These are phyloP conservation scores for Corella eumyota DNA, from an alignment of 23 tunicate species.

Conservation along the genomic window DNA sequence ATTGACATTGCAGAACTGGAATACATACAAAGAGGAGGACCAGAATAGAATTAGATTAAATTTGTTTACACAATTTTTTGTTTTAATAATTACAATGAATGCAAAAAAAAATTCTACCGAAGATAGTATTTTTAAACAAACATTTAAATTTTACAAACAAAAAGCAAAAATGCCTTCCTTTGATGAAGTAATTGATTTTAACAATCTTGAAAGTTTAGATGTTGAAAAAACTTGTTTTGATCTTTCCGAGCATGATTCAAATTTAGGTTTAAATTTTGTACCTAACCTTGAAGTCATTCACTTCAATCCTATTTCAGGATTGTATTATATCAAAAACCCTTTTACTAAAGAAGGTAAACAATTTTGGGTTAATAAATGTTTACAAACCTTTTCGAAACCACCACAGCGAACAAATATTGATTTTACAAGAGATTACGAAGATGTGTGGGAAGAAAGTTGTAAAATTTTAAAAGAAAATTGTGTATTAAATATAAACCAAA, in stretches of 20 bases:
- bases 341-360: constrained; percentile 32
- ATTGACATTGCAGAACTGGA: constrained; percentile 74
- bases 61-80: not conserved
- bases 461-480: not conserved
- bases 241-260: not conserved
- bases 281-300: constrained; percentile 22
- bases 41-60: constrained; percentile 26
- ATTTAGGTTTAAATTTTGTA: constrained; percentile 17
- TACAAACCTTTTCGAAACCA: constrained; percentile 20
- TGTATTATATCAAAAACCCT: constrained; percentile 51
- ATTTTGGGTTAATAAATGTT: constrained; percentile 33
- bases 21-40: constrained; percentile 81
- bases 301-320: constrained; percentile 40
- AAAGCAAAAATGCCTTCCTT: constrained; percentile 38
- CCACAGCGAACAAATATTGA: constrained; percentile 50
- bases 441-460: constrained; percentile 34
- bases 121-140: constrained; percentile 41
- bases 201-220: not conserved
- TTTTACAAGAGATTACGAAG: not conserved
- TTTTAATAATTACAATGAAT: not conserved
- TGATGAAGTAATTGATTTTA: constrained; percentile 62
- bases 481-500: not conserved
- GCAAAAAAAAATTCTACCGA: not conserved
- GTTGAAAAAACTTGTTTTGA: not conserved
- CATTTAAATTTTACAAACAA: constrained; percentile 87